Evolutionary conservation across 2,797 vertebrate genomes (phyloP).

Genomic region (Sebastes trivittatus): DNA sequence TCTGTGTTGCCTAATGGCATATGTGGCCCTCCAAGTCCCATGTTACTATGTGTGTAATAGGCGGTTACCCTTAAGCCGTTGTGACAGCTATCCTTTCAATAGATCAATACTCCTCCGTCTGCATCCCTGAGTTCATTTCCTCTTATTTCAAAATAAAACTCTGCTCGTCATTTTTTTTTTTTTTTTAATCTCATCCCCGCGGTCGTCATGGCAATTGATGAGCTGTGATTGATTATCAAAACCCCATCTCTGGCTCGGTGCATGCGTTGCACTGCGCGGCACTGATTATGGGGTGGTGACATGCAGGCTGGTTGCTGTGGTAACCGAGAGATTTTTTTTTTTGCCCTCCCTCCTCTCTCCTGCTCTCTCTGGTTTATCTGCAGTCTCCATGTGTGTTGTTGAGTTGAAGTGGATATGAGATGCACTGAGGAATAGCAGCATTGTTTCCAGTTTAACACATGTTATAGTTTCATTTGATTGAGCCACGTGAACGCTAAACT

Average conservation of each 20-base stretch:
- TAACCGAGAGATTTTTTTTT: slow-evolving; percentile 9
- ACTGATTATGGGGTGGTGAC: slow-evolving; percentile 33
- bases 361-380: background rate
- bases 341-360: background rate
- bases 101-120: background rate
- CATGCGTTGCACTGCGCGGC: background rate
- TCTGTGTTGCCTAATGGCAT: background rate
- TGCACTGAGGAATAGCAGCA: background rate
- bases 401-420: background rate
- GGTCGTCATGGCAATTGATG: background rate
- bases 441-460: background rate
- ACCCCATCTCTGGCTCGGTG: background rate
- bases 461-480: background rate
- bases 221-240: slow-evolving; percentile 26
- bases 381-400: background rate
- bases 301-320: slow-evolving; percentile 28
- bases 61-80: background rate
- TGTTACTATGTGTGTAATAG: background rate
- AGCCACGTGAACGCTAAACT: no score
- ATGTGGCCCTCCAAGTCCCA: background rate
- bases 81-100: background rate
- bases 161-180: accelerated
- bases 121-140: background rate
- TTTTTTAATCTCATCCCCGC: background rate
- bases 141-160: slow-evolving; percentile 16